Evolutionary conservation across 2,113 vertebrate species (phyloP).

Genomic region (Glareola pratincola): DNA sequence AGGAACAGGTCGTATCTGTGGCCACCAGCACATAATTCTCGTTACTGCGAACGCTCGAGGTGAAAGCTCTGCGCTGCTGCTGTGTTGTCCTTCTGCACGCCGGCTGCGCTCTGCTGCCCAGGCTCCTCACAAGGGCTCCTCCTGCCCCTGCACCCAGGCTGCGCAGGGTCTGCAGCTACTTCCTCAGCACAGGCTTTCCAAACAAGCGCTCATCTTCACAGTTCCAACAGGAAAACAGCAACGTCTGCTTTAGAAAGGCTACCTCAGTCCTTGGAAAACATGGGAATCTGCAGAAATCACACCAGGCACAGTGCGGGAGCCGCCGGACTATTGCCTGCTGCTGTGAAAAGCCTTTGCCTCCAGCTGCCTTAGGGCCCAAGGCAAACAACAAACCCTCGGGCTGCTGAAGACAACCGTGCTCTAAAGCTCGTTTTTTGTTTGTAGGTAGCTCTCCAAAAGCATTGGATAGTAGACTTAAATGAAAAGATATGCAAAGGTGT

Average conservation of each 20-base stretch:
- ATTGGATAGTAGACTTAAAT: neutral
- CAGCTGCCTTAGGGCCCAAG: neutral
- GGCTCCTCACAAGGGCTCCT: neutral
- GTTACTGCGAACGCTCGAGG: neutral
- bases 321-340: fast-evolving
- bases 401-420: neutral
- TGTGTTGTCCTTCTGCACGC: too few relatives aligned
- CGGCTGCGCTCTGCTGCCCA: neutral
- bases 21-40: neutral
- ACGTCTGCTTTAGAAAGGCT: neutral
- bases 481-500: neutral
- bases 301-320: neutral
- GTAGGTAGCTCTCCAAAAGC: neutral
- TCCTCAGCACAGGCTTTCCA: neutral
- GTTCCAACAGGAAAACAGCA: neutral
- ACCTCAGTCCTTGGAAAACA: neutral
- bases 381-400: neutral
- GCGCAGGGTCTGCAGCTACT: neutral
- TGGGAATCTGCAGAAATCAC: neutral
- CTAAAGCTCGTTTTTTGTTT: neutral
- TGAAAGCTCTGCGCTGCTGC: neutral
- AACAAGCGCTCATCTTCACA: neutral
- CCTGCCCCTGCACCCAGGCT: too few relatives aligned
- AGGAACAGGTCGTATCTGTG: neutral
- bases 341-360: neutral